A percentile compares a stretch with the other conserved stretches of the same genome.
phyloP scores from a whole-genome alignment of 2,113 vertebrate genomes.

The Lepisosteus oculatus region DNA sequence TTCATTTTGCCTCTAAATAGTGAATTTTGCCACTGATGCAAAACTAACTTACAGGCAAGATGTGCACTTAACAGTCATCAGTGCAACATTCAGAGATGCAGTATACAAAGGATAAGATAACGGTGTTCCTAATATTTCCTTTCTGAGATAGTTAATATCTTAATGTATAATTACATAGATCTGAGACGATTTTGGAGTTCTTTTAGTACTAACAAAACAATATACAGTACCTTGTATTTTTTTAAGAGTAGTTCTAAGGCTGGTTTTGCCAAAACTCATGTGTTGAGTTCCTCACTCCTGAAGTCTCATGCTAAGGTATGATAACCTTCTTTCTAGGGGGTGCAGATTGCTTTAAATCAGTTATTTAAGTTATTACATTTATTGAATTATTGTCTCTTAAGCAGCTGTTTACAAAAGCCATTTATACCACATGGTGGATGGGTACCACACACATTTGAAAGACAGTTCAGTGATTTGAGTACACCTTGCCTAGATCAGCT shows the following conservation, averaged over 20 bases:
- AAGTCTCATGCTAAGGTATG: slow-evolving; percentile 14
- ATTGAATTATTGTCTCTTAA: slow-evolving; percentile 59
- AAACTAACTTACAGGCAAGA: background rate
- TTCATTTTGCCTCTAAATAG: too few species aligned
- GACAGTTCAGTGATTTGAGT: too few species aligned
- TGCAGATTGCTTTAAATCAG: slow-evolving; percentile 50
- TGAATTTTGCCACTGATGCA: background rate
- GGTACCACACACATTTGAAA: too few species aligned
- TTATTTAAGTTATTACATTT: slow-evolving; percentile 56
- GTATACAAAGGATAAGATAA: background rate
- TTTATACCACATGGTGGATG: slow-evolving; percentile 40
- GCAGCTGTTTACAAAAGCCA: slow-evolving; percentile 28
- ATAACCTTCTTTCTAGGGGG: background rate
- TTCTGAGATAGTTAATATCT: background rate
- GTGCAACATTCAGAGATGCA: background rate
- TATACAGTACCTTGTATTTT: background rate
- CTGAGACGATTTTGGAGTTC: background rate
- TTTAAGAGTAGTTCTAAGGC: slow-evolving; percentile 20
- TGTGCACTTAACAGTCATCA: background rate
- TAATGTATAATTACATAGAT: slow-evolving; percentile 5
- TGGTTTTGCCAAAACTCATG: slow-evolving; percentile 17
- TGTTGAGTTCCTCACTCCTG: background rate
- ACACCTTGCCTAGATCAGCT: background rate
- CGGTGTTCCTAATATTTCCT: background rate
- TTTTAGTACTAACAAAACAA: too few species aligned